phyloP scores from a whole-genome alignment of 2,113 vertebrate genomes.

The Coturnix japonica region DNA sequence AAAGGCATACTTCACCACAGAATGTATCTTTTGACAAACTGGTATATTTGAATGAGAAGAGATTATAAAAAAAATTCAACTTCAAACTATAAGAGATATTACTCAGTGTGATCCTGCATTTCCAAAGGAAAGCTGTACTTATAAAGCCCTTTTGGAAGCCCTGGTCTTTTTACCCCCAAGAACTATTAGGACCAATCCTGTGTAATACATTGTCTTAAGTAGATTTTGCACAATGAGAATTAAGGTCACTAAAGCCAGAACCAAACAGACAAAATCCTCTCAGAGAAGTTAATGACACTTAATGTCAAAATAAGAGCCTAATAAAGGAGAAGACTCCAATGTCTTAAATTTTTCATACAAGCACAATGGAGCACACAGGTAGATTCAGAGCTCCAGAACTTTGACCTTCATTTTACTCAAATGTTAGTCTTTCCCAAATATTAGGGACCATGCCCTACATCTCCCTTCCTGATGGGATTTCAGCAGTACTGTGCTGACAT shows the following conservation, averaged over 20 bases:
- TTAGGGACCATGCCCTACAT: background rate
- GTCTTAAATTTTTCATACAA: background rate
- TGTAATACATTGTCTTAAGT: fast-evolving
- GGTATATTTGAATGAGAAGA: background rate
- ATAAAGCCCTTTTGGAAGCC: background rate
- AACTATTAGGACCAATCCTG: background rate
- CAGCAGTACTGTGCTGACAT: background rate
- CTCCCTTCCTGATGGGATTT: background rate
- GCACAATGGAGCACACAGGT: background rate
- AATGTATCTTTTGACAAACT: background rate
- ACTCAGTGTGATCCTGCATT: background rate
- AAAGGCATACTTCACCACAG: background rate
- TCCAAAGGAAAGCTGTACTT: background rate
- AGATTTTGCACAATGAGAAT: background rate
- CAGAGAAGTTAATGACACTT: background rate
- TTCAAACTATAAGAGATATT: background rate
- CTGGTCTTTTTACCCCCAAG: background rate
- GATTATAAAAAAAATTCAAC: background rate
- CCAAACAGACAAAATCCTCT: background rate
- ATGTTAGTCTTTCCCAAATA: background rate
- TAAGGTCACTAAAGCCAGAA: background rate
- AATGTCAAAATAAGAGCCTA: background rate
- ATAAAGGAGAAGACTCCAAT: background rate
- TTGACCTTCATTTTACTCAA: background rate
- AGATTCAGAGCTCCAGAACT: background rate